phyloP scores from a whole-genome alignment of 2,888 invertebrate genomes.

The Bellardia pandia region DNA sequence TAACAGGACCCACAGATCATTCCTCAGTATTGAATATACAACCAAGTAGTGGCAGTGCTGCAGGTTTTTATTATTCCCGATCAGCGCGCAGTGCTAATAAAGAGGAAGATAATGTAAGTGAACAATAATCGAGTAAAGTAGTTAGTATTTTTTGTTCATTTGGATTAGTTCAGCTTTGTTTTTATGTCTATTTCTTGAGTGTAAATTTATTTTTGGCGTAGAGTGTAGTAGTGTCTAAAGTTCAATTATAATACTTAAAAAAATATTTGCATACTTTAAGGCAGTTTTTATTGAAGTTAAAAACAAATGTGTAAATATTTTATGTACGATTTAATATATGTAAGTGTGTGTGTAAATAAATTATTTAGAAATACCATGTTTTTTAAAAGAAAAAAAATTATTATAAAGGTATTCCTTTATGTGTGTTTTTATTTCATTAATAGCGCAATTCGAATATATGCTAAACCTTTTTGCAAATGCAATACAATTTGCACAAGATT shows the following conservation, averaged over 20 bases:
- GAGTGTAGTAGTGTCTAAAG: constrained; percentile 31
- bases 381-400: constrained; percentile 26
- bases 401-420: no score
- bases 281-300: neutral
- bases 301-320: constrained; percentile 24
- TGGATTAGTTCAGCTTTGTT: neutral
- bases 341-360: constrained; percentile 62
- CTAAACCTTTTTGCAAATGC: no score
- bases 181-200: neutral
- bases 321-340: constrained; percentile 2
- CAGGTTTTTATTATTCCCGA: constrained; percentile 75
- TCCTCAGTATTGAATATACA: constrained; percentile 55
- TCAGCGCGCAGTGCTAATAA: constrained; percentile 53
- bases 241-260: neutral
- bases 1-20: constrained; percentile 49
- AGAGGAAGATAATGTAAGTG: neutral
- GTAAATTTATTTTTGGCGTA: constrained; percentile 24
- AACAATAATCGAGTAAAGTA: constrained; percentile 1
- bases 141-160: neutral
- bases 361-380: constrained; percentile 46
- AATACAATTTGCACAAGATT: no score
- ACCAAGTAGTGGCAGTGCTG: constrained; percentile 55
- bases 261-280: constrained; percentile 45
- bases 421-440: no score
- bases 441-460: no score